phyloP scores from a whole-genome alignment of 2,888 invertebrate genomes.

The Timema cristinae region DNA sequence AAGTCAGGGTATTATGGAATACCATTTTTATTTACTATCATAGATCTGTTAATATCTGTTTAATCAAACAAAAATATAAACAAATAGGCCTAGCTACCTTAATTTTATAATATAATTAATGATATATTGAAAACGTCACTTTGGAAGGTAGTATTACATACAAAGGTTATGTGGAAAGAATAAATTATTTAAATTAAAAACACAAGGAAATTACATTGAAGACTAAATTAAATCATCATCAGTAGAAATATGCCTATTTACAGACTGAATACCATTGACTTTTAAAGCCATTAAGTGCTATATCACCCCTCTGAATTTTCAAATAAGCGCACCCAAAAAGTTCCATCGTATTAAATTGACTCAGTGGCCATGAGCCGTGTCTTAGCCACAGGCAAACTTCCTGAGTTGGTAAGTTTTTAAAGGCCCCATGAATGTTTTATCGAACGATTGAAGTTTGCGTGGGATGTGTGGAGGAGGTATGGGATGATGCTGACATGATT shows the following conservation, averaged over 20 bases:
- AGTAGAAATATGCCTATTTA: neutral
- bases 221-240: neutral
- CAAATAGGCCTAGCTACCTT: too few species aligned
- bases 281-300: neutral
- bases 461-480: too few species aligned
- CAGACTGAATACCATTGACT: too few species aligned
- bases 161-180: neutral
- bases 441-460: too few species aligned
- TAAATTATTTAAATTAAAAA: neutral
- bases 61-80: too few species aligned
- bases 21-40: neutral
- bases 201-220: neutral
- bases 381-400: neutral
- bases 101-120: too few species aligned
- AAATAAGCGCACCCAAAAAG: neutral
- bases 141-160: neutral
- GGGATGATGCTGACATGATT: too few species aligned
- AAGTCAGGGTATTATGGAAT: neutral
- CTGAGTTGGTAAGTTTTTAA: neutral
- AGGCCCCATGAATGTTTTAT: neutral
- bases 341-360: neutral
- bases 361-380: conserved; percentile 1
- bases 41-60: neutral
- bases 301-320: neutral
- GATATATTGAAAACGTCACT: neutral